A percentile compares a stretch with the other conserved stretches of the same genome.
These are phyloP conservation scores for Sipha flava DNA, from an alignment of 1,140 invertebrate genomes.

Conservation along the genomic window DNA sequence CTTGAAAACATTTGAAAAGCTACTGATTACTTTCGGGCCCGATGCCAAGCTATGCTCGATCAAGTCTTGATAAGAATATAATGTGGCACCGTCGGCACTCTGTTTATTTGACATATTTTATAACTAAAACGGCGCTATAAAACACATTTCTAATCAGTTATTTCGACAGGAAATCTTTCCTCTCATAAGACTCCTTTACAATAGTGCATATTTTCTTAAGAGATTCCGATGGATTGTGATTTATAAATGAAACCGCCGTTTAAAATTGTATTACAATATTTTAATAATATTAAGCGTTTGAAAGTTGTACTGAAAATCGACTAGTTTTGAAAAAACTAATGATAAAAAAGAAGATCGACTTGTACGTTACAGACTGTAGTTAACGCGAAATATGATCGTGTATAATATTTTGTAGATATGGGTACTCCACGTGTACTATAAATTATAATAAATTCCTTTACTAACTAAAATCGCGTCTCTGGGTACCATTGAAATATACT, in stretches of 20 bases:
- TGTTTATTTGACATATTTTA: conserved; percentile 15
- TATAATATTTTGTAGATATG: no score
- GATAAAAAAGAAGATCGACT: no score
- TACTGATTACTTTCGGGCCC: not conserved
- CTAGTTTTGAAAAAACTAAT: no score
- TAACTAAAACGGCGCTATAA: not conserved
- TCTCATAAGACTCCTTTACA: no score
- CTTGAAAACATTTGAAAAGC: conserved; percentile 1
- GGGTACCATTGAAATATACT: not conserved
- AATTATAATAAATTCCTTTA: not conserved
- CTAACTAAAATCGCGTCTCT: not conserved
- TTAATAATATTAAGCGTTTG: no score
- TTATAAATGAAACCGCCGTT: not conserved
- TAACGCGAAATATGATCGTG: no score
- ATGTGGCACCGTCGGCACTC: not conserved
- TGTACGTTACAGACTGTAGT: no score
- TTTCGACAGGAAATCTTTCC: not conserved
- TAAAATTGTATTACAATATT: no score
- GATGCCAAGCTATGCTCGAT: not conserved
- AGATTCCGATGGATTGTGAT: not conserved
- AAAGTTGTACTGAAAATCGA: no score
- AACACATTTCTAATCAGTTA: not conserved
- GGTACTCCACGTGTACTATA: no score
- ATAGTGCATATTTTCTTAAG: not conserved
- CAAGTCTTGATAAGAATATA: not conserved